Conservation (phyloP, 2,797 vertebrate species). For the Pterois miles region DNA sequence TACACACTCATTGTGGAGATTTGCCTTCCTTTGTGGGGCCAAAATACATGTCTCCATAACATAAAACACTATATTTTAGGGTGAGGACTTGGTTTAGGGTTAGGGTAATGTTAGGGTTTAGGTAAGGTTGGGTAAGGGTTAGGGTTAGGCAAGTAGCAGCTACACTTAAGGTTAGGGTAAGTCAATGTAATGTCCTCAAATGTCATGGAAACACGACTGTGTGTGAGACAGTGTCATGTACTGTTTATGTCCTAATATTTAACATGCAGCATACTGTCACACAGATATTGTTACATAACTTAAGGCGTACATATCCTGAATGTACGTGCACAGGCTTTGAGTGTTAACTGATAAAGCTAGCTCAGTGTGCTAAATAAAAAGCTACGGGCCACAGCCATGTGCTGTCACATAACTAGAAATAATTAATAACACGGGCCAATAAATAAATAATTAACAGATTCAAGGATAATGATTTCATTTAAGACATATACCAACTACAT, state of each 20-base stretch:
- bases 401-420: background rate
- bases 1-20: too few species aligned
- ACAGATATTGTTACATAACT: background rate
- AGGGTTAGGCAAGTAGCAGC: too few species aligned
- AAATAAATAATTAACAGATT: background rate
- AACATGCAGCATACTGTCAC: background rate
- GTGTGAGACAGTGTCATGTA: background rate
- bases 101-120: too few species aligned
- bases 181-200: too few species aligned
- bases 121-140: too few species aligned
- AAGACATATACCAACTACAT: background rate
- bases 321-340: background rate
- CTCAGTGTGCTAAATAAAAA: constrained; percentile 15
- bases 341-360: background rate
- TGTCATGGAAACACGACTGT: too few species aligned
- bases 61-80: too few species aligned
- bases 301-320: background rate
- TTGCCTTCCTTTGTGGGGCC: too few species aligned
- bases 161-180: too few species aligned
- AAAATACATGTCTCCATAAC: too few species aligned
- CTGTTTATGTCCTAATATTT: background rate
- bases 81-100: too few species aligned
- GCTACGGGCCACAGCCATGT: background rate
- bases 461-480: background rate
- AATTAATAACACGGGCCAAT: background rate